Evolutionary conservation across 2,888 invertebrate genomes (phyloP).

Genomic region (Catocala sponsa): DNA sequence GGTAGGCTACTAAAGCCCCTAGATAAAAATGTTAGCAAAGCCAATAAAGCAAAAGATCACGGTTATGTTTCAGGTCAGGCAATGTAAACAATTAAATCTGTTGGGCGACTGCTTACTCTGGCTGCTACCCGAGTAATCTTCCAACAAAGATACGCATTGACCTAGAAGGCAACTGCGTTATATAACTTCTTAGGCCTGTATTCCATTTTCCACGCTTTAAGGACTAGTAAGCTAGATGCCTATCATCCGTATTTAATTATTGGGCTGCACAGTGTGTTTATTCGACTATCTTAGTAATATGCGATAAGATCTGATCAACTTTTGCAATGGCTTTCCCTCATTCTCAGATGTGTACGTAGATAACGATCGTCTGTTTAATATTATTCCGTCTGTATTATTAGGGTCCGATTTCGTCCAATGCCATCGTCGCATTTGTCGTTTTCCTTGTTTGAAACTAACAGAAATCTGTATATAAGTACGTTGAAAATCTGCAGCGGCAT

Average conservation of each 20-base stretch:
- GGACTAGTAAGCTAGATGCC: too few relatives aligned
- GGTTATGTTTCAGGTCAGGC: slow-evolving; percentile 48
- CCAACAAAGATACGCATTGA: slow-evolving; percentile 29
- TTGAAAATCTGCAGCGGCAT: slow-evolving; percentile 27
- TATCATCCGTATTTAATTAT: slow-evolving; percentile 7
- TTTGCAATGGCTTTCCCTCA: slow-evolving; percentile 27
- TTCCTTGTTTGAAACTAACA: slow-evolving; percentile 20
- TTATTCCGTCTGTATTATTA: slow-evolving; percentile 26
- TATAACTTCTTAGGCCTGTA: not conserved
- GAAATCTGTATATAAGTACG: slow-evolving; percentile 18
- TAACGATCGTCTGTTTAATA: slow-evolving; percentile 27
- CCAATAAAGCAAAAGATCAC: slow-evolving; percentile 45
- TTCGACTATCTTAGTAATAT: not conserved
- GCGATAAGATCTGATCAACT: slow-evolving; percentile 12
- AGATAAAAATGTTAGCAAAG: slow-evolving; percentile 40
- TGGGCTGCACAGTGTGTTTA: not conserved
- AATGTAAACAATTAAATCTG: slow-evolving; percentile 54
- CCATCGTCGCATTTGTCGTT: slow-evolving; percentile 23
- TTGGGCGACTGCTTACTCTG: slow-evolving; percentile 36
- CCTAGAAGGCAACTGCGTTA: slow-evolving; percentile 26
- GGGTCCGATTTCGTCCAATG: slow-evolving; percentile 20
- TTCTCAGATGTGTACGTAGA: not conserved
- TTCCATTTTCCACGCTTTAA: too few relatives aligned
- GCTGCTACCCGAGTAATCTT: slow-evolving; percentile 46
- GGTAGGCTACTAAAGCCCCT: not conserved